phyloP scores from a whole-genome alignment of 1,140 invertebrate species.

The Gryllus bimaculatus region DNA sequence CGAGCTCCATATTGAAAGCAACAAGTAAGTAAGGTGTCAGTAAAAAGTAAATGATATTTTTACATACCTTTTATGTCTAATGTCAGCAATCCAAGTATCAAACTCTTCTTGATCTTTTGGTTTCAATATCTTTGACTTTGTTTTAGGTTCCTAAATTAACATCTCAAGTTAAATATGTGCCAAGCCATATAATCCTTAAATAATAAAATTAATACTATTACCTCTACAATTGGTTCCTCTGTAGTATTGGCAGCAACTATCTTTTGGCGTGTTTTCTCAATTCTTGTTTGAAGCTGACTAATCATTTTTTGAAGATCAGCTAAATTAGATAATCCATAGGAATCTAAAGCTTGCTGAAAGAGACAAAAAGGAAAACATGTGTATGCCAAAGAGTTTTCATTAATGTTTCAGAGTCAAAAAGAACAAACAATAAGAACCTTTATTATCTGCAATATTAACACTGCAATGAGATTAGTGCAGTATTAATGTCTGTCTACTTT shows the following conservation, averaged over 20 bases:
- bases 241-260: slow-evolving; percentile 57
- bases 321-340: slow-evolving; percentile 46
- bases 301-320: slow-evolving; percentile 65
- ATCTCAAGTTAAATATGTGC: slow-evolving; percentile 19
- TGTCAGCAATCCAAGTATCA: slow-evolving; percentile 56
- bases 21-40: not conserved
- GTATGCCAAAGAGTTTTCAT: not conserved
- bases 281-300: slow-evolving; percentile 56
- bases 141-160: slow-evolving; percentile 35
- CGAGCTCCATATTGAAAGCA: not conserved
- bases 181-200: not conserved
- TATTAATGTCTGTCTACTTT: no score
- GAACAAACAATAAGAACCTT: no score
- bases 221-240: slow-evolving; percentile 52
- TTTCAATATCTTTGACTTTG: slow-evolving; percentile 37
- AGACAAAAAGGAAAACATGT: not conserved
- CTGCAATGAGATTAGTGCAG: not conserved
- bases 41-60: not conserved
- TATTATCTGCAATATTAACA: not conserved
- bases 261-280: slow-evolving; percentile 71
- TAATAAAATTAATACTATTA: slow-evolving; percentile 27
- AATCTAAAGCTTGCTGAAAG: slow-evolving; percentile 43
- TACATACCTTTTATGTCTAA: slow-evolving; percentile 49
- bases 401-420: not conserved
- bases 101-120: slow-evolving; percentile 54